These are phyloP conservation scores for Columba janthina DNA, from an alignment of 2,113 vertebrate species.

Conservation along the genomic window DNA sequence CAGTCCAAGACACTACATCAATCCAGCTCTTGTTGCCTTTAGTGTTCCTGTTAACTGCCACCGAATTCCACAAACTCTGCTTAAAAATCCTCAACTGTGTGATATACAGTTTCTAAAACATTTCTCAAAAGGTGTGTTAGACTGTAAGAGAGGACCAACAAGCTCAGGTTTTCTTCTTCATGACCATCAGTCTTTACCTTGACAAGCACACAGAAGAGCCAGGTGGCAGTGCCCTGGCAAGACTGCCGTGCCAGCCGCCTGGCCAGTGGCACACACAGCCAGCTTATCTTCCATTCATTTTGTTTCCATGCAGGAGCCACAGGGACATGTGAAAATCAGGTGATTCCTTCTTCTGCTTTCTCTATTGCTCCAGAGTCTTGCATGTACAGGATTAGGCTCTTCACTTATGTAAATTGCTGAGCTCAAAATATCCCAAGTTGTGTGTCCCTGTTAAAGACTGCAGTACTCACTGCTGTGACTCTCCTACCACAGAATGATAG, in stretches of 20 bases:
- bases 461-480: not conserved
- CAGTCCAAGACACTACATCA: not conserved
- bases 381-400: not conserved
- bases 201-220: not conserved
- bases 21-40: not conserved
- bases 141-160: not conserved
- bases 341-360: not conserved
- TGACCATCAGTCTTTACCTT: not conserved
- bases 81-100: not conserved
- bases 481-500: not conserved
- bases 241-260: accelerated
- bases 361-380: not conserved
- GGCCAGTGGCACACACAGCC: accelerated
- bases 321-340: not conserved
- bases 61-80: not conserved
- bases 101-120: not conserved
- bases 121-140: not conserved
- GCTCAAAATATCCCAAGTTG: not conserved
- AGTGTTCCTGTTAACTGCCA: not conserved
- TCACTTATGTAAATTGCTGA: not conserved
- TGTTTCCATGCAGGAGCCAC: not conserved
- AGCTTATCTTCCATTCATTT: not conserved
- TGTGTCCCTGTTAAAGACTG: constrained; percentile 8
- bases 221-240: accelerated
- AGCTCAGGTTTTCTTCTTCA: not conserved